A percentile compares a stretch with the other conserved stretches of the same genome.
Conservation (phyloP, 2,113 vertebrate genomes). For the Penelope pileata region DNA sequence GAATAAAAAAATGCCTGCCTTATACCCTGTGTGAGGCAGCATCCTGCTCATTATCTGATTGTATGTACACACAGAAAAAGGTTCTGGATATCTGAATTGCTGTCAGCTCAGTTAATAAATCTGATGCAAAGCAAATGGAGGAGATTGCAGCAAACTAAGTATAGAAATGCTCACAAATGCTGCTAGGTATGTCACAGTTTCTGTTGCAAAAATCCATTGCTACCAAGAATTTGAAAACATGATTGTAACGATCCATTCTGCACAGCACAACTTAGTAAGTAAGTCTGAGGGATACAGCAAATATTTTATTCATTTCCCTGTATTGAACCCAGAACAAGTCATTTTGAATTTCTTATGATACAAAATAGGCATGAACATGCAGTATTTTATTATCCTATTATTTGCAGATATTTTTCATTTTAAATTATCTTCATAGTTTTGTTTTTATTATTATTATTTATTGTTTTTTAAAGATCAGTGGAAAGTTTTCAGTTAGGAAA, state of each 20-base stretch:
- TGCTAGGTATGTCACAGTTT: background rate
- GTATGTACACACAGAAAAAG: background rate
- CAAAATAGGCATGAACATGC: background rate
- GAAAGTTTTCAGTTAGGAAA: background rate
- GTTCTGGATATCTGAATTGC: background rate
- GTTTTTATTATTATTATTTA: background rate
- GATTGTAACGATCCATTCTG: background rate
- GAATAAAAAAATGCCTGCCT: background rate
- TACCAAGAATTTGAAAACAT: background rate
- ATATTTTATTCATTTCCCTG: background rate
- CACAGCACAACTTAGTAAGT: background rate
- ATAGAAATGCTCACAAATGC: background rate
- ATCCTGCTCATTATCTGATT: background rate
- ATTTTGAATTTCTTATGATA: background rate
- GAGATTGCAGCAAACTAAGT: background rate
- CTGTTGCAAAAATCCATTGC: background rate
- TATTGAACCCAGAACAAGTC: background rate
- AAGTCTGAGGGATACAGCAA: background rate
- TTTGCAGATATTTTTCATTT: background rate
- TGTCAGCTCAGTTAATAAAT: background rate
- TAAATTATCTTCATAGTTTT: background rate
- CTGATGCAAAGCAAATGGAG: background rate
- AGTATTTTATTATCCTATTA: background rate
- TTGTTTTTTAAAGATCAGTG: background rate
- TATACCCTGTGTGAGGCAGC: background rate